A percentile compares a stretch with the other conserved stretches of the same genome.
These are phyloP conservation scores for Sebastes schlegelii DNA, from an alignment of 2,113 vertebrate genomes.

Conservation along the genomic window DNA sequence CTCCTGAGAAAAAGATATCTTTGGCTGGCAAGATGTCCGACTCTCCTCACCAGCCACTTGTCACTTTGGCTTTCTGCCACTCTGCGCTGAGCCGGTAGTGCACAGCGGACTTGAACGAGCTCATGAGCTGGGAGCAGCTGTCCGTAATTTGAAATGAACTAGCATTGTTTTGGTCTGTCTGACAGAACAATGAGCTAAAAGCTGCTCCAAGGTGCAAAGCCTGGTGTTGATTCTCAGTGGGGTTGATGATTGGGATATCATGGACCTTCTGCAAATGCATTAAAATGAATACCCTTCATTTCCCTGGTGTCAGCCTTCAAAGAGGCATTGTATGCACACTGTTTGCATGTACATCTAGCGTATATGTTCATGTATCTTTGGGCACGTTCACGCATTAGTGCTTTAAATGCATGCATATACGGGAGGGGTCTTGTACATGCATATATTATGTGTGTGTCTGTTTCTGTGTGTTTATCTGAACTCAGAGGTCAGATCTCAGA, in stretches of 20 bases:
- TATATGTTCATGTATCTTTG: background rate
- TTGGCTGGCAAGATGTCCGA: constrained; percentile 14
- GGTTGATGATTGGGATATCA: background rate
- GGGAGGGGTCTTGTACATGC: background rate
- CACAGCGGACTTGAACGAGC: constrained; percentile 15
- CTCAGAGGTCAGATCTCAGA: constrained; percentile 48
- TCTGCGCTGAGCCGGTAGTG: constrained; percentile 17
- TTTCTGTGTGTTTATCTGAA: background rate
- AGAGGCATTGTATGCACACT: background rate
- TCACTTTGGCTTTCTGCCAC: constrained; percentile 29
- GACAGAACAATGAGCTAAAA: constrained; percentile 16
- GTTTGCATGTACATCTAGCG: background rate
- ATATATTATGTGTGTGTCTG: background rate
- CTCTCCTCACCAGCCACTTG: constrained; percentile 31
- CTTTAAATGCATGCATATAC: background rate
- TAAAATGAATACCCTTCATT: background rate
- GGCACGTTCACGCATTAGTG: background rate
- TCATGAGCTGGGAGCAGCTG: constrained; percentile 9
- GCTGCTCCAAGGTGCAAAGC: background rate
- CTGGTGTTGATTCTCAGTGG: background rate
- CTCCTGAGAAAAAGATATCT: constrained; percentile 14
- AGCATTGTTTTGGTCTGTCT: constrained; percentile 13
- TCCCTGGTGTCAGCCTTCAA: background rate
- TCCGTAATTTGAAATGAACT: constrained; percentile 22
- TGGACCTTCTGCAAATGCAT: background rate